Base-by-base conservation (phyloP, 1,140 invertebrate genomes). In the Ips typographus region DNA sequence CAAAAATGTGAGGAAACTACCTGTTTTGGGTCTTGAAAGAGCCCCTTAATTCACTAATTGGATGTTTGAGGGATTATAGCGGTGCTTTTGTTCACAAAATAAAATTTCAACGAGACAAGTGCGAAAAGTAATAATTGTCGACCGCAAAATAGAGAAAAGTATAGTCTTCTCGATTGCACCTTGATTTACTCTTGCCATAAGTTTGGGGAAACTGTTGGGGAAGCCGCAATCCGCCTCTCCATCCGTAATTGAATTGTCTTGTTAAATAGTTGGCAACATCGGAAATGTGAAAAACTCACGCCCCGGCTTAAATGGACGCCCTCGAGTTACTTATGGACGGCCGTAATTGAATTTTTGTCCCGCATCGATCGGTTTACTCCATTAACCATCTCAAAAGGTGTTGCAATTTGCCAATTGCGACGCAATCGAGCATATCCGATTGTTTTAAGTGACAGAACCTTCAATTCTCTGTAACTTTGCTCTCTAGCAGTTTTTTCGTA, bases 211-310 rank as follows among this genome's bases (percentile, higher is more conserved):
- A 68, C 65, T 59, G 57, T 59, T 68, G 65, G 65, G 57, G 61
- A 64, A 70, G 52, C 68, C 68, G 56, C 60, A 63, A 44, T 53
- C 42, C 61, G 57, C 40, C 6, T 60, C 65, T 57, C 58, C 53
- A 73, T 22, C 71, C 71, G 73, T 79, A 79, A 79, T 79, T 79
- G 77, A 79, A 79, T 79, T 79, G 77, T 79, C 77, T 79, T 79
- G 77, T 79, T 77, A 70, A 70, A 70, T 70, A 63, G 71, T 71
- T 70, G 72, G 73, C 67, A 73, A 66, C 61, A 72, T 65, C 73
- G 74, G 66, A 68, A 73, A 65, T 60, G 71, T 69, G 71, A 63
- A 62, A 64, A 65, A 58, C 55, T 62, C 71, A 65, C 77, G 76
- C 75, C 76, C 75, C 67, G 65, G 76, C 74, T 77, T 76, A 77